Percentiles rank a stretch among this genome's conserved stretches.
Evolutionary conservation across 2,113 vertebrate genomes (phyloP).

Genomic region (Solea solea): DNA sequence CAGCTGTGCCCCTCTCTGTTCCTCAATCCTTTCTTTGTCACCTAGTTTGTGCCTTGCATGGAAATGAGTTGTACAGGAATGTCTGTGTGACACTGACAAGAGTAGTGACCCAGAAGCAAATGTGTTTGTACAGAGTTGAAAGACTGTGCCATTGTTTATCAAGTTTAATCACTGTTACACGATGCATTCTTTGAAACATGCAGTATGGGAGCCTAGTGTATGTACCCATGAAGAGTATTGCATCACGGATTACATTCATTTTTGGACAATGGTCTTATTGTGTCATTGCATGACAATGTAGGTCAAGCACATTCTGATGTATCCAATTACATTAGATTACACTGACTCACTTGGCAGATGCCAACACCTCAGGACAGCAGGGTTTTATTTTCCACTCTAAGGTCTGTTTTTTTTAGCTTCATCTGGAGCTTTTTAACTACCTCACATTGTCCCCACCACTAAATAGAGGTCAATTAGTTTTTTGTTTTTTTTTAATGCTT

Average conservation of each 20-base stretch:
- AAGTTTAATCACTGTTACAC: neutral
- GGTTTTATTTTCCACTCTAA: no score
- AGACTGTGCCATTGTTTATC: neutral
- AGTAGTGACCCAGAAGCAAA: constrained; percentile 11
- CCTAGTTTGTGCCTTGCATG: constrained; percentile 64
- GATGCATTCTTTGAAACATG: neutral
- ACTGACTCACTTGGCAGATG: no score
- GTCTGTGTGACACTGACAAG: constrained; percentile 30
- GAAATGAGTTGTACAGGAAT: constrained; percentile 51
- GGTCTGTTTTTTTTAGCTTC: no score
- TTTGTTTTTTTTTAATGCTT: no score
- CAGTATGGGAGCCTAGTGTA: neutral
- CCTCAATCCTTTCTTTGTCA: constrained; percentile 41
- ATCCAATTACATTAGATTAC: no score
- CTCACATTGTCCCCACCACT: no score
- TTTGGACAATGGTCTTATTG: neutral
- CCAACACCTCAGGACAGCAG: no score
- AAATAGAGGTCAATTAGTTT: no score
- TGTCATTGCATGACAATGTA: no score
- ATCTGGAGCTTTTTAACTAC: no score
- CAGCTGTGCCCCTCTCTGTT: constrained; percentile 55
- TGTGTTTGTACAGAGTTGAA: neutral
- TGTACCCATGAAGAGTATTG: neutral
- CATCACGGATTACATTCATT: neutral
- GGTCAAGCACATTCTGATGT: no score